These are phyloP conservation scores for Oreonectes daqikongensis DNA, from an alignment of 2,797 vertebrate species.

Conservation along the genomic window DNA sequence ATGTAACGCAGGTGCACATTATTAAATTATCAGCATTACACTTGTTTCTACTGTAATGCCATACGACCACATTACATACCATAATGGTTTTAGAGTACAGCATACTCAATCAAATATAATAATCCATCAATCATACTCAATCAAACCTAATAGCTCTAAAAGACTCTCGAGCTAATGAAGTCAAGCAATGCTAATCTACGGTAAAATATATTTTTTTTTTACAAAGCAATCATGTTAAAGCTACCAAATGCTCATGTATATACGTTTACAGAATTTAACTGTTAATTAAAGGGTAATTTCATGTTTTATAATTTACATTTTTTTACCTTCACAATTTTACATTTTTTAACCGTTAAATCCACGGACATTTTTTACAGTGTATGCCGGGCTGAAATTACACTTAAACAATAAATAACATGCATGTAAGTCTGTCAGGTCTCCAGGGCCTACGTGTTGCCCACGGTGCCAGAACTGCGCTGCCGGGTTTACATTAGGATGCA, in stretches of 20 bases:
- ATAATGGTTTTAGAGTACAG: background rate
- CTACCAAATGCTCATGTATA: no score
- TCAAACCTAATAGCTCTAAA: conserved; percentile 3
- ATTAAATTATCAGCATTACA: background rate
- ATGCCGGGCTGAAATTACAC: conserved; percentile 8
- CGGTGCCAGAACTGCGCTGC: background rate
- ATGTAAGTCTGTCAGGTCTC: conserved; percentile 15
- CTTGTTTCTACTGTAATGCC: background rate
- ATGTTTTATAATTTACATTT: no score
- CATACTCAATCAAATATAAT: background rate
- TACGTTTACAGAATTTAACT: no score
- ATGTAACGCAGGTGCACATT: background rate
- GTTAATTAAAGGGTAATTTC: no score
- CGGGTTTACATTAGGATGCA: conserved; percentile 28
- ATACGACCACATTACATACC: background rate
- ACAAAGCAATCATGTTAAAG: no score
- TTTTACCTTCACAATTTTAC: no score
- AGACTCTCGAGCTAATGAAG: background rate
- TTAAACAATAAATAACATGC: conserved; percentile 28
- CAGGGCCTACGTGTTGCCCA: conserved; percentile 4
- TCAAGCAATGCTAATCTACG: background rate
- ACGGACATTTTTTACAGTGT: no score
- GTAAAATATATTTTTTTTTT: no score
- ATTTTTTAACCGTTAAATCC: no score
- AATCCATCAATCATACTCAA: background rate